Evolutionary conservation across 1,140 invertebrate species (phyloP).

Genomic region (Drosophila orosa): DNA sequence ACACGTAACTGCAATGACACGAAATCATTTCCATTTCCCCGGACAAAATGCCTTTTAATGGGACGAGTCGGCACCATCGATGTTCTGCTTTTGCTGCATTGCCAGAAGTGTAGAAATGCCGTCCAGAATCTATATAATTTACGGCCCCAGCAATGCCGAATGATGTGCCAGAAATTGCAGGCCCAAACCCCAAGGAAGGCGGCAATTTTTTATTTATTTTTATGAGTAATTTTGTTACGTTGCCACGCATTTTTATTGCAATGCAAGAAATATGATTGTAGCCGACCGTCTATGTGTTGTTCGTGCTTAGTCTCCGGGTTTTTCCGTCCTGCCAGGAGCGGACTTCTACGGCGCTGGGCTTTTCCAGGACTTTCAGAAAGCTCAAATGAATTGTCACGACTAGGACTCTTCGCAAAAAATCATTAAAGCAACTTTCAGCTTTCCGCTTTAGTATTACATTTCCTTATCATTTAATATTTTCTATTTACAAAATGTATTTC

Average conservation of each 20-base stretch:
- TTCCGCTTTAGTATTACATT: background rate
- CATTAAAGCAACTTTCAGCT: too few relatives aligned
- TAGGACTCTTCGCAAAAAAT: background rate
- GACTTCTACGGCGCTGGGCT: background rate
- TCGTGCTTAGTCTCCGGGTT: slow-evolving; percentile 25
- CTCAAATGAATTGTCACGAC: fast-evolving
- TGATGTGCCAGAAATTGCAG: slow-evolving; percentile 75
- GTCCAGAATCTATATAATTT: slow-evolving; percentile 68
- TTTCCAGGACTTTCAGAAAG: background rate
- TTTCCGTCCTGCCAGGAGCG: slow-evolving; percentile 7
- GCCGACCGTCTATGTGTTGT: slow-evolving; percentile 28
- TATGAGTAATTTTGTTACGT: slow-evolving; percentile 68
- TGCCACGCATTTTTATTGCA: slow-evolving; percentile 77
- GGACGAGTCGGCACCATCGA: slow-evolving; percentile 15
- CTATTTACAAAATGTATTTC: background rate
- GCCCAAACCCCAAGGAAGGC: slow-evolving; percentile 19
- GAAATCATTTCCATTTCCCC: slow-evolving; percentile 67
- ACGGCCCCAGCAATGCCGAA: slow-evolving; percentile 56
- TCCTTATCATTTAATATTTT: background rate
- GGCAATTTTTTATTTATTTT: slow-evolving; percentile 77
- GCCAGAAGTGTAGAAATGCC: slow-evolving; percentile 43
- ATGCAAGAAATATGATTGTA: slow-evolving; percentile 69
- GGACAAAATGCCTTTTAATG: slow-evolving; percentile 60
- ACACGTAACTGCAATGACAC: slow-evolving; percentile 77
- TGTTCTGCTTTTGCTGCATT: slow-evolving; percentile 1